A percentile compares a stretch with the other conserved stretches of the same genome.
These are phyloP conservation scores for Arnoldichthys spilopterus DNA, from an alignment of 2,797 vertebrate species.

Conservation along the genomic window DNA sequence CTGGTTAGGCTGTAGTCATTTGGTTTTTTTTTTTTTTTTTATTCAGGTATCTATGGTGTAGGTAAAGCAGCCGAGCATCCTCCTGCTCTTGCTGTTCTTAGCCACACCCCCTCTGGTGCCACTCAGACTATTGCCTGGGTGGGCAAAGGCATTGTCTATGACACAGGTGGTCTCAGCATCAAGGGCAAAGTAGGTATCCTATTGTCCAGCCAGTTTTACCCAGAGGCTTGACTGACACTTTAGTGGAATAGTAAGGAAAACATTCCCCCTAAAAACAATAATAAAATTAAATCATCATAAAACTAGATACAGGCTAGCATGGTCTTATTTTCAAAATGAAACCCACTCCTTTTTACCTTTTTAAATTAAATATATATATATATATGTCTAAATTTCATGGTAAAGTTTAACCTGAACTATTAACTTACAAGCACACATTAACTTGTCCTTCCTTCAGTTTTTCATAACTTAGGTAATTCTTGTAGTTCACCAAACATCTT, in stretches of 20 bases:
- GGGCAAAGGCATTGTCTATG: slow-evolving; percentile 97
- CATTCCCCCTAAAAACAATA: no score
- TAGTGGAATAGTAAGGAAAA: background rate
- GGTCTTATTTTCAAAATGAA: background rate
- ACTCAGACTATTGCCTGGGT: slow-evolving; percentile 99
- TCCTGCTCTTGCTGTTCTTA: slow-evolving; percentile 91
- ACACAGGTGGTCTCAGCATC: slow-evolving; percentile 98
- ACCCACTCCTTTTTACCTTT: background rate
- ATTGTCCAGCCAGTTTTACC: background rate
- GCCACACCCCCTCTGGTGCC: slow-evolving; percentile 91
- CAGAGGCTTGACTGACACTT: background rate
- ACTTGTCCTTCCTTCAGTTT: no score
- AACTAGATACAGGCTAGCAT: background rate
- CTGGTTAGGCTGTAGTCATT: background rate
- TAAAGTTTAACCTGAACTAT: background rate
- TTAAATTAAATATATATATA: no score
- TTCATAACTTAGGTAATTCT: no score
- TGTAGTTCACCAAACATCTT: no score
- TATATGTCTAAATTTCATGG: no score
- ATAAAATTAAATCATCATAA: background rate
- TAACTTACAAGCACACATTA: no score
- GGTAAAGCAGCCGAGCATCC: slow-evolving; percentile 93
- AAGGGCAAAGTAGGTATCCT: slow-evolving; percentile 89
- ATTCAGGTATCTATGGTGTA: slow-evolving; percentile 94
- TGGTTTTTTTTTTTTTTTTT: background rate